Evolutionary conservation across 2,113 vertebrate genomes (phyloP).

Genomic region (Peucedramus taeniatus): DNA sequence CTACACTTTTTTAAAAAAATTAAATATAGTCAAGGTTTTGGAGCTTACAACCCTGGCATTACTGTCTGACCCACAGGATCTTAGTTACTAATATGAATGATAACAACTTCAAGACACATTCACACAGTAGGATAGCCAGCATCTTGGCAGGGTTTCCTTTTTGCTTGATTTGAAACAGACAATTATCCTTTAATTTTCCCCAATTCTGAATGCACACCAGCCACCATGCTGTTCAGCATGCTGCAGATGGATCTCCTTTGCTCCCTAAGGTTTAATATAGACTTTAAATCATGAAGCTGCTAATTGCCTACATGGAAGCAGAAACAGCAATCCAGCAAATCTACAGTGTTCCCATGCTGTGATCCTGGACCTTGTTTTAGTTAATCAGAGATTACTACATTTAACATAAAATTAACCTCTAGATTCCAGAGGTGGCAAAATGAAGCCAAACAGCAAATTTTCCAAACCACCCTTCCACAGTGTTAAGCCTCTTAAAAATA

Average conservation of each 20-base stretch:
- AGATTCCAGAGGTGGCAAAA: not conserved
- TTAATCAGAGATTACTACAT: not conserved
- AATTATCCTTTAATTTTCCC: not conserved
- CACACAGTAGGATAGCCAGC: not conserved
- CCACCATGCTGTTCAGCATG: not conserved
- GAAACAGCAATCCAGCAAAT: not conserved
- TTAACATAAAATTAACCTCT: not conserved
- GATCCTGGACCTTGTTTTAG: not conserved
- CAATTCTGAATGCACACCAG: not conserved
- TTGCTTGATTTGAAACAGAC: conserved; percentile 13
- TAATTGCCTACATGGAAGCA: not conserved
- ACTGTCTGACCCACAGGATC: not conserved
- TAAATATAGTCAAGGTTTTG: not conserved
- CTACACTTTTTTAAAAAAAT: not conserved
- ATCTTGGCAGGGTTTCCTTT: not conserved
- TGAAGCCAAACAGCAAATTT: not conserved
- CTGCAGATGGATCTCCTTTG: not conserved
- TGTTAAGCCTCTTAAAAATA: not conserved
- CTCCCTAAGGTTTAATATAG: not conserved
- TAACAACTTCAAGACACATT: not conserved
- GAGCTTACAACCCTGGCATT: not conserved
- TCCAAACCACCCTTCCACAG: not conserved
- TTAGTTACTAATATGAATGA: not conserved
- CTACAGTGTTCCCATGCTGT: not conserved
- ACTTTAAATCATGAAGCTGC: not conserved